A percentile compares a stretch with the other conserved stretches of the same genome.
Conservation (phyloP, 1,140 invertebrate genomes). For the Pseudomyrmex pallidus region DNA sequence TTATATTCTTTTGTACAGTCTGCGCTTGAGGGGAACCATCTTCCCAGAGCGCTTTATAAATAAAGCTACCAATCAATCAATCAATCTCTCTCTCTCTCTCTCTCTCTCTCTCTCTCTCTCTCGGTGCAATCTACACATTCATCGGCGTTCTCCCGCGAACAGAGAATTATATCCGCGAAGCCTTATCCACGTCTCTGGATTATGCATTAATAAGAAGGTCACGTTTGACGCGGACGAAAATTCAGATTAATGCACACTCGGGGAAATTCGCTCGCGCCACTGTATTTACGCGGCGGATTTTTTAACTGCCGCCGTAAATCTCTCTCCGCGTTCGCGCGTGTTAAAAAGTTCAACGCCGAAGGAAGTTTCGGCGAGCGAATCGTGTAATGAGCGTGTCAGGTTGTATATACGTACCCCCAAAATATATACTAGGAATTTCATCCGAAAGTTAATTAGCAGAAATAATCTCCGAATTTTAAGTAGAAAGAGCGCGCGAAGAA, state of each 20-base stretch:
- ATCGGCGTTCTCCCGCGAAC: not conserved
- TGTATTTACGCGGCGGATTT: conserved; percentile 46
- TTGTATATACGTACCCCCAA: not conserved
- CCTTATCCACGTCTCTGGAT: conserved; percentile 21
- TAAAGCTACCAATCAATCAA: too few species aligned
- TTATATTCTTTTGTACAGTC: too few species aligned
- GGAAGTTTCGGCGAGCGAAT: conserved; percentile 33
- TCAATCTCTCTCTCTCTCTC: too few species aligned
- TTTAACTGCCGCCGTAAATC: conserved; percentile 52
- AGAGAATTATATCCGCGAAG: conserved; percentile 36
- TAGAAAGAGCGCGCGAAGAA: not conserved
- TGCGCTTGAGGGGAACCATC: too few species aligned
- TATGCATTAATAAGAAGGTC: conserved; percentile 49
- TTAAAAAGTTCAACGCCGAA: conserved; percentile 46
- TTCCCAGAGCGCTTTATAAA: too few species aligned
- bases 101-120: too few species aligned
- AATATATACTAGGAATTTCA: conserved; percentile 20
- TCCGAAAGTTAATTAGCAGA: not conserved
- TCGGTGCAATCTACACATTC: conserved; percentile 5
- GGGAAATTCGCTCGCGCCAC: conserved; percentile 44
- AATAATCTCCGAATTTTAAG: too few species aligned
- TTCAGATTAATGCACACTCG: conserved; percentile 59
- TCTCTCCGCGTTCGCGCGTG: conserved; percentile 7
- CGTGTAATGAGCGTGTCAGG: conserved; percentile 19
- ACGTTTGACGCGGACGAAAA: conserved; percentile 43